Evolutionary conservation across 2,888 invertebrate species (phyloP), one percentile per base, ranked within the genome.

Genomic region (Macropis europaea): DNA sequence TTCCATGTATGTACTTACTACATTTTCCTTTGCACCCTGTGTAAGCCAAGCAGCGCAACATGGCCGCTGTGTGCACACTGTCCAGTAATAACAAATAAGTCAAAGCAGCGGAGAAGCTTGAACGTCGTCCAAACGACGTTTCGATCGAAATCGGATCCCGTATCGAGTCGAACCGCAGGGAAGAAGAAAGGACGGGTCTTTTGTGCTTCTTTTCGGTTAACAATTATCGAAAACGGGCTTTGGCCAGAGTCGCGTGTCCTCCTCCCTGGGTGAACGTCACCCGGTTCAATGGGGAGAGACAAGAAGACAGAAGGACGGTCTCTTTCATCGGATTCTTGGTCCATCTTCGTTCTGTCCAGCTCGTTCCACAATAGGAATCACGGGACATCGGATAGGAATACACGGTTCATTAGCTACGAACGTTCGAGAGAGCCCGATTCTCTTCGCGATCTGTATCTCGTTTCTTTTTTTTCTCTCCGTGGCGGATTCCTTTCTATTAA

Each of bases 351-450:
- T 40, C 57, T 59, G 67, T 70, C 69, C 71, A 28, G 26, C 42
- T 24, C 9, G 43, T 50, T 36, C 56, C 56, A 76, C 79, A 82
- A 82, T 81, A 73, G 82, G 60, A 79, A 76, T 72, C 69, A 61
- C 62, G 66, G 47, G 64, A 45, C 71, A 45, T 59, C 73, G 60
- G 70, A 75, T 75, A 67, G 61, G 72, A 74, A 73, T 80, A 71
- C 64, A 77, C 81, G 81, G 78, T 81, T 82, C 81, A 82, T 81
- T 81, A 81, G 72, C 64, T 71, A 32, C 53, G 57, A 61, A 68
- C 66, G 50, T 64, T 53, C 56, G 54, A 50, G 53, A 22, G 52
- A 34, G 36, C 19, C 34, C 47, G 45, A 47, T 61, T 68, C 28
- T 24, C 36, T 66, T 26, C 42, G 11, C 19, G 40, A 42, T 53